These are phyloP conservation scores for Dendrolimus pini DNA, from an alignment of 2,888 invertebrate genomes.

Conservation along the genomic window DNA sequence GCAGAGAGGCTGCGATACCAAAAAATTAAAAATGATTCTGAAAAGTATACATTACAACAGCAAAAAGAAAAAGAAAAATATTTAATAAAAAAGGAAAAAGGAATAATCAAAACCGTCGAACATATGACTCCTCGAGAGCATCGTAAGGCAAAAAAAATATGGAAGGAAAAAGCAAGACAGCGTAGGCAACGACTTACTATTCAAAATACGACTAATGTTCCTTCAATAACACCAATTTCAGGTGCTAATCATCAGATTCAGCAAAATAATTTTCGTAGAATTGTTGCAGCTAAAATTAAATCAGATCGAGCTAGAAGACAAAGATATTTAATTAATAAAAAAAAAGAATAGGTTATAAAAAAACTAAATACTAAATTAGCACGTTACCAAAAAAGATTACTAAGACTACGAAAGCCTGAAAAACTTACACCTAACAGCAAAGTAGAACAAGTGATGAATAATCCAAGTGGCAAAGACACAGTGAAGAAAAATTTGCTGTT, in stretches of 20 bases:
- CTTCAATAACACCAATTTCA: no score
- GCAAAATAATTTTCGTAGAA: slow-evolving; percentile 2
- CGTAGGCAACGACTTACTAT: slow-evolving; percentile 8
- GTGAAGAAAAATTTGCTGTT: slow-evolving; percentile 12
- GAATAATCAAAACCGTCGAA: no score
- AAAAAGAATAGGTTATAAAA: slow-evolving; percentile 3
- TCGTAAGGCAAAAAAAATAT: no score
- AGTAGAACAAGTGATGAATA: slow-evolving; percentile 8
- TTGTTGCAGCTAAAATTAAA: slow-evolving; percentile 9
- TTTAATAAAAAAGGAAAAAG: slow-evolving; percentile 15
- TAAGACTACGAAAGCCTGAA: slow-evolving; percentile 7
- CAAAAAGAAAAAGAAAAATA: slow-evolving; percentile 14
- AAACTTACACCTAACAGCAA: slow-evolving; percentile 14
- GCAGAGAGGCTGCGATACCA: slow-evolving; percentile 14
- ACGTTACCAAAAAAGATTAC: no score
- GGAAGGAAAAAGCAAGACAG: slow-evolving; percentile 14
- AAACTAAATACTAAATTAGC: no score
- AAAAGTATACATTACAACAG: slow-evolving; percentile 12
- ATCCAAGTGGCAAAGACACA: slow-evolving; percentile 9
- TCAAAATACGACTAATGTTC: slow-evolving; percentile 5
- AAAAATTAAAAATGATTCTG: slow-evolving; percentile 15
- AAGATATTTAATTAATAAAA: slow-evolving; percentile 11
- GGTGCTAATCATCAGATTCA: slow-evolving; percentile 1
- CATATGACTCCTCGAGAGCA: no score
- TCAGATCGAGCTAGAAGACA: slow-evolving; percentile 13